phyloP scores from a whole-genome alignment of 2,113 vertebrate species.

The Otis tarda region DNA sequence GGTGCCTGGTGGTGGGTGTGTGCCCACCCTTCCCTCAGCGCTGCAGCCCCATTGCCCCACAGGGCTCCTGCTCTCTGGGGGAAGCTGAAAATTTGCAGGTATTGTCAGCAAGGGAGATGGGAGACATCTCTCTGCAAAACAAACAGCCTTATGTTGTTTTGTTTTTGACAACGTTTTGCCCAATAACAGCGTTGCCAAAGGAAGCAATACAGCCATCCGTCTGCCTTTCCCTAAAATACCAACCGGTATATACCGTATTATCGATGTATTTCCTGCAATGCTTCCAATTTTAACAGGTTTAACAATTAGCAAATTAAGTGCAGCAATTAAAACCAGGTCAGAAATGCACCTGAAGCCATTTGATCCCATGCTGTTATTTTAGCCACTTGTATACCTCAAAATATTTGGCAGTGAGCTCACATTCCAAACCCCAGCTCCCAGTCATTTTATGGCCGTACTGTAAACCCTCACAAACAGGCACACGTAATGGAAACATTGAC shows the following conservation, averaged over 20 bases:
- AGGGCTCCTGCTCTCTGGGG: background rate
- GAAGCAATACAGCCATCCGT: slow-evolving; percentile 36
- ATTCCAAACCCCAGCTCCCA: slow-evolving; percentile 57
- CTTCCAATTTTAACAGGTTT: slow-evolving; percentile 57
- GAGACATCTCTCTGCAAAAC: background rate
- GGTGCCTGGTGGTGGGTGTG: rapidly evolving
- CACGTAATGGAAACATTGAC: slow-evolving; percentile 73
- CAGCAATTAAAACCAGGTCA: slow-evolving; percentile 55
- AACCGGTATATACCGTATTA: background rate
- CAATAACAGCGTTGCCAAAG: slow-evolving; percentile 36
- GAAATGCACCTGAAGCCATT: slow-evolving; percentile 55
- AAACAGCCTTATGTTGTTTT: slow-evolving; percentile 55
- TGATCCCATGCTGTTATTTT: slow-evolving; percentile 42
- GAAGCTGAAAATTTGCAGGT: background rate
- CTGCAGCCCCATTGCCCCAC: background rate
- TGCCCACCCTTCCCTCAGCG: rapidly evolving
- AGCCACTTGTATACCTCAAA: slow-evolving; percentile 60
- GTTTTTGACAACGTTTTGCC: slow-evolving; percentile 27
- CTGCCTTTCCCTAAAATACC: slow-evolving; percentile 42
- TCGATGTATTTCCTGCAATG: background rate
- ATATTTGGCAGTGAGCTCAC: slow-evolving; percentile 71
- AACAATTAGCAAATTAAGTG: slow-evolving; percentile 50
- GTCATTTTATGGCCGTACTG: slow-evolving; percentile 69
- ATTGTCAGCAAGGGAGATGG: background rate
- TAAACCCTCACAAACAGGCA: slow-evolving; percentile 69